Percentiles rank a stretch among this genome's conserved stretches.
These are phyloP conservation scores for Crotalus horridus DNA, from an alignment of 2,113 vertebrate species.

Conservation along the genomic window DNA sequence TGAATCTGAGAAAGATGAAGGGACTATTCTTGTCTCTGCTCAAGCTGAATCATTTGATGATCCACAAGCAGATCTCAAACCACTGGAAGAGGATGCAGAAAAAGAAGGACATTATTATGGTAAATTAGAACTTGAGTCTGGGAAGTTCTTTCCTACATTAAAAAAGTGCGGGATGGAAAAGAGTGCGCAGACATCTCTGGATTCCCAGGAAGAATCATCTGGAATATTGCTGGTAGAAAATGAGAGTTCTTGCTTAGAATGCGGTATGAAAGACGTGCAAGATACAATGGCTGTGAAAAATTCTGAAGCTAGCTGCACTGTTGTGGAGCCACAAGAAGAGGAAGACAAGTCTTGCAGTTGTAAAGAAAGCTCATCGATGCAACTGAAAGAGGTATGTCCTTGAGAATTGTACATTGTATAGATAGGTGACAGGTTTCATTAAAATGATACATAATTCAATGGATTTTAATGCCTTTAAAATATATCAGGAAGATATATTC, in stretches of 20 bases:
- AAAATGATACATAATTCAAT: neutral
- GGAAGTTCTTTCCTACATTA: conserved; percentile 92
- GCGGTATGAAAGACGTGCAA: conserved; percentile 74
- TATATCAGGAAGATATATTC: neutral
- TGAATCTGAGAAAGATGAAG: conserved; percentile 96
- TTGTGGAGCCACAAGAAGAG: conserved; percentile 77
- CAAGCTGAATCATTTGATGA: conserved; percentile 88
- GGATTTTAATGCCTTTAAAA: neutral
- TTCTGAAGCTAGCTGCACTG: conserved; percentile 75
- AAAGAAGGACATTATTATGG: conserved; percentile 95
- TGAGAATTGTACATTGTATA: neutral
- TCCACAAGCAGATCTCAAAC: conserved; percentile 94
- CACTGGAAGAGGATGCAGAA: conserved; percentile 97
- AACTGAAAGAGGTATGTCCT: conserved; percentile 79
- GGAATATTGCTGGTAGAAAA: conserved; percentile 76
- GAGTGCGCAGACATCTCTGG: conserved; percentile 97
- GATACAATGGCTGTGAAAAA: conserved; percentile 67
- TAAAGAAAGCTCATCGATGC: conserved; percentile 76
- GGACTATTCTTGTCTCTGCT: conserved; percentile 73
- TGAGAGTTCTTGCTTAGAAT: conserved; percentile 83
- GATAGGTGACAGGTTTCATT: neutral
- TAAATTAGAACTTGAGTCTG: conserved; percentile 97
- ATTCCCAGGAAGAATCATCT: conserved; percentile 91
- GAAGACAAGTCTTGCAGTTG: conserved; percentile 77
- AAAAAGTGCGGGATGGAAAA: conserved; percentile 99